Base-by-base conservation (phyloP, 2,888 invertebrate genomes). In the Ditylenchus weischeri region DNA sequence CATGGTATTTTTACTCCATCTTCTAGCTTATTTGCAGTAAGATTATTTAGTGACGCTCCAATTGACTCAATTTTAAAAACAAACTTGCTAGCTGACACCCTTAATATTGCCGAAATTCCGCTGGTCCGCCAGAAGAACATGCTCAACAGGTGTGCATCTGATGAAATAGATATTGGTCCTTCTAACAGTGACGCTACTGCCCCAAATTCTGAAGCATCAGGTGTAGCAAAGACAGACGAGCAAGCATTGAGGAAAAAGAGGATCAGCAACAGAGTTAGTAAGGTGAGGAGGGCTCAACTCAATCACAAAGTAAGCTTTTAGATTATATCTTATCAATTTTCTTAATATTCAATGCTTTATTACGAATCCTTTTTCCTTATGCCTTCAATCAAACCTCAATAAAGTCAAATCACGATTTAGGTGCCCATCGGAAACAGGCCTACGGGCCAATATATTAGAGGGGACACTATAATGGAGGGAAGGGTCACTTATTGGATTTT, bases 11-110 rank as follows among this genome's bases (percentile, higher is more conserved):
- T 50, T 65, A 36, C 18, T 62, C 36, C 13, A 18, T 23, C 8
- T 23, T n/a, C 57, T 64, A 35, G 23, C 57, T 49, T 21, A 21
- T 21, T 23, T 57, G 8, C 15, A 43, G 8, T 15, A 13, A 6
- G 8, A 13, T 47, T 19, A 62, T 73, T 61, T 62, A 80, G 93
- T 84, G 94, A 95, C 84, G 90, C 92, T 75, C 93, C 93, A 0
- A 85, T 95, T 72, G 95, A 95, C 85, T 89, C 92, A 57, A 89
- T 93, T 80, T 88, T 95, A 18, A 95, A 95, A 85, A 91, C 92
- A 0, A 90, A 92, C 4, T 88, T 95, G 84, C 86, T 95, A 77
- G 89, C 92, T 2, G 93, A 95, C 86, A 87, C 94, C 13, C 86
- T 95, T 66, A 93, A 92, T n/a, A 87, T 95, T 71, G 89, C 93